phyloP scores from a whole-genome alignment of 53 echinoderm and acorn worm species.

The Patiria pectinifera region DNA sequence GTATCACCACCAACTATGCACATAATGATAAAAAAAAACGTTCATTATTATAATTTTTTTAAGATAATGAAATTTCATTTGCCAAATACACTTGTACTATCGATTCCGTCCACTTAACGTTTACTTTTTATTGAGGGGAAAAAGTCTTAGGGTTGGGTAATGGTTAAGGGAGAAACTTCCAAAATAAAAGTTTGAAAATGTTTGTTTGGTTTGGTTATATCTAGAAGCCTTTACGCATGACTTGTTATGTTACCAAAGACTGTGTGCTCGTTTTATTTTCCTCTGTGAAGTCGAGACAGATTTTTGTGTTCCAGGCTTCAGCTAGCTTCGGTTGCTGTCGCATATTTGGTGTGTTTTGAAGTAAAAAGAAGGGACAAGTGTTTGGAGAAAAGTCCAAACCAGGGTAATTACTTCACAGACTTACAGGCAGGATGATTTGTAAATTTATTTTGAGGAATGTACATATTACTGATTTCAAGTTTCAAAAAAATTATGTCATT shows the following conservation, averaged over 20 bases:
- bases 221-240: too few relatives aligned
- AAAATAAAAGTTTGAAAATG: too few relatives aligned
- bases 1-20: not conserved
- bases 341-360: not conserved
- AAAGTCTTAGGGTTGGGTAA: not conserved
- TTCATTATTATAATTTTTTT: not conserved
- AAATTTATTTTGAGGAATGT: not conserved
- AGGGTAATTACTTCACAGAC: not conserved
- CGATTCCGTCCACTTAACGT: not conserved
- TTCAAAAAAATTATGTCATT: not conserved
- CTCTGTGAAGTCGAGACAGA: not conserved
- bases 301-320: not conserved
- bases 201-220: too few relatives aligned
- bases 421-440: not conserved
- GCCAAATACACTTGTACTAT: not conserved
- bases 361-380: not conserved
- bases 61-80: not conserved
- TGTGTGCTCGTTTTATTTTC: conserved; percentile 33
- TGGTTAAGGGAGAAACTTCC: not conserved
- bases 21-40: not conserved
- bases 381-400: not conserved
- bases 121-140: not conserved
- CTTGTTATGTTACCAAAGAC: too few relatives aligned
- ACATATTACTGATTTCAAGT: not conserved
- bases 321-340: not conserved